Base-by-base conservation (phyloP, 2,888 invertebrate species). In the Amblyjoppa proteus region DNA sequence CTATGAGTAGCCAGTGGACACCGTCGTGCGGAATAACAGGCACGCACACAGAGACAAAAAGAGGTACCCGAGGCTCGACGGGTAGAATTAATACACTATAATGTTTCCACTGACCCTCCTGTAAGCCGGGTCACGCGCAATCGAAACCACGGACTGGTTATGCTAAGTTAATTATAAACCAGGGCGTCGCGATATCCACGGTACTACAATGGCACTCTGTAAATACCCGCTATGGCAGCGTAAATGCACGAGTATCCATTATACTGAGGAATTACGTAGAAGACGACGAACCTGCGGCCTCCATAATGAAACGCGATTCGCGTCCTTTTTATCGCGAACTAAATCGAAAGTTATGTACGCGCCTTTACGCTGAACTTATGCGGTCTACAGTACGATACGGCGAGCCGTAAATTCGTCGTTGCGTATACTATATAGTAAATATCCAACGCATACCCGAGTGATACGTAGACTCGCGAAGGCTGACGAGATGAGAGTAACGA, bases 61-160 rank as follows among this genome's bases (percentile, higher is more conserved):
- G 64, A 64, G 6, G 64, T 64, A 34, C 16, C 64, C 34, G 13
- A 31, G 28, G 34, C 34, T 31, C 31, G 13, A 31, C 64, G 64
- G 9, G 31, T 64, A 16, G 34, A 66, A 66, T 49, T 38, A 28
- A 76, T 45, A 76, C 45, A 34, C 79, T 28, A 45, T 80, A 85
- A 49, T 53, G 64, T 64, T 64, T 7, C 31, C 16, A 64, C 53
- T 77, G 64, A 81, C 73, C 85, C 76, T 66, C 53, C 28, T 4
- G 56, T 25, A 3, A 58, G 25, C 34, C 16, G 49, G 81, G 69
- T 77, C 81, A 83, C 45, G 56, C 45, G 84, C 66, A 71, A 78
- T 84, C 77, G 61, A 87, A 84, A 87, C 86, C 77, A 70, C 56
- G 45, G 64, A 87, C 88, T 79, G 85, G 87, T 91, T 91, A 89